Evolutionary conservation across 2,113 vertebrate genomes (phyloP), one percentile per base, ranked within the genome.

Genomic region (Hippocampus barbouri): DNA sequence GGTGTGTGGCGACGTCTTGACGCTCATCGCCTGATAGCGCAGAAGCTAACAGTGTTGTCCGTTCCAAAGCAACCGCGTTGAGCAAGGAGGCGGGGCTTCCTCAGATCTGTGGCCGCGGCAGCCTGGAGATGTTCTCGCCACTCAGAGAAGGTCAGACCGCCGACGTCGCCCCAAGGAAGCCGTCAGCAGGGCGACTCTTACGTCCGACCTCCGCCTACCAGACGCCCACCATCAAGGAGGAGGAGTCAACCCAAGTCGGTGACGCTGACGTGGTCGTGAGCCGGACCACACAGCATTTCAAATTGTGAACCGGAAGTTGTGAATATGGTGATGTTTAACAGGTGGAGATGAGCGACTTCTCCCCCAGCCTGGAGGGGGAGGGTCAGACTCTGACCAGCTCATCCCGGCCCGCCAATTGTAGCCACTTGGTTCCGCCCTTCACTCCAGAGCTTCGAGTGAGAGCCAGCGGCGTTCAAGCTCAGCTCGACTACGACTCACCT

Each of bases 191-290:
- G 0, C 89, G 85, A 0, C 79, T 85, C 74, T 94, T 92, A 67
- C 96, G 92, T 74, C 93, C 94, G 0, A 85, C 95, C 34, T 91
- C 88, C 9, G 53, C 77, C 51, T 91, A 94, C 76, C 69, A 91
- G 82, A 89, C 81, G 77, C 94, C 87, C 54, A 94, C 90, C 30
- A 83, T 95, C 85, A 94, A 89, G 88, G 96, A 97, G 63, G 94
- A 98, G 73, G 92, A 93, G 82, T 67, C 71, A 3, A 66, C 65
- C 1, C 82, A 83, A 21, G 47, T 53, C 0, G 59, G 72, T 79
- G 84, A 80, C 75, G 38, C 65, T 45, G 71, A 63, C 27, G 81
- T 83, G 87, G 86, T 88, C 38, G 38, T 40, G 60, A 68, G 38
- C 49, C 67, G 60, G 21, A 10, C 8, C 2, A 8, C 15, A 1